Percentiles rank a stretch among this genome's conserved stretches.
These are phyloP conservation scores for Copidosoma aretas DNA, from an alignment of 2,888 invertebrate genomes.

Conservation along the genomic window DNA sequence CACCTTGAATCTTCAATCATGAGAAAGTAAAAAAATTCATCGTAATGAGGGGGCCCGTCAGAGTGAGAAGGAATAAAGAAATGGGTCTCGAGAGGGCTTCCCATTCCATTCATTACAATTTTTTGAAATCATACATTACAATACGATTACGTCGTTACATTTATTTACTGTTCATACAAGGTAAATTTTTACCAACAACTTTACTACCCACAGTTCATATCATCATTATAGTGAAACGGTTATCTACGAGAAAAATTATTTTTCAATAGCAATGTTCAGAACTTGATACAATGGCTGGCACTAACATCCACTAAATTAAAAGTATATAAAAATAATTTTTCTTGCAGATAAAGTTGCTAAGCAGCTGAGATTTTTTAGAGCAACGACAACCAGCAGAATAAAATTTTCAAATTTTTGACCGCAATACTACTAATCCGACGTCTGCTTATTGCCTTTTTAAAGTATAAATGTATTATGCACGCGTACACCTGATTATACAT, in stretches of 20 bases:
- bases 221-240: background rate
- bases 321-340: constrained; percentile 14
- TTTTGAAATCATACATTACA: constrained; percentile 45
- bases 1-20: constrained; percentile 54
- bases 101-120: constrained; percentile 44
- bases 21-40: constrained; percentile 28
- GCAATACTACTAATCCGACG: constrained; percentile 8
- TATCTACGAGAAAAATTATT: constrained; percentile 27
- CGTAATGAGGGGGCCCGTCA: background rate
- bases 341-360: constrained; percentile 15
- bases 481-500: constrained; percentile 42
- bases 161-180: constrained; percentile 39
- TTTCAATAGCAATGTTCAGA: background rate
- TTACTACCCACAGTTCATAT: background rate
- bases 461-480: constrained; percentile 37
- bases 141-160: constrained; percentile 50
- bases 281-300: background rate
- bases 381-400: background rate
- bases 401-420: background rate
- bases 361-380: background rate
- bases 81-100: constrained; percentile 34
- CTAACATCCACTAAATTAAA: constrained; percentile 5
- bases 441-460: constrained; percentile 22
- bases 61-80: constrained; percentile 33
- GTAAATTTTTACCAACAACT: constrained; percentile 15